Evolutionary conservation across 2,888 invertebrate species (phyloP), one percentile per base, ranked within the genome.

Genomic region (Synanthedon myopaeformis): DNA sequence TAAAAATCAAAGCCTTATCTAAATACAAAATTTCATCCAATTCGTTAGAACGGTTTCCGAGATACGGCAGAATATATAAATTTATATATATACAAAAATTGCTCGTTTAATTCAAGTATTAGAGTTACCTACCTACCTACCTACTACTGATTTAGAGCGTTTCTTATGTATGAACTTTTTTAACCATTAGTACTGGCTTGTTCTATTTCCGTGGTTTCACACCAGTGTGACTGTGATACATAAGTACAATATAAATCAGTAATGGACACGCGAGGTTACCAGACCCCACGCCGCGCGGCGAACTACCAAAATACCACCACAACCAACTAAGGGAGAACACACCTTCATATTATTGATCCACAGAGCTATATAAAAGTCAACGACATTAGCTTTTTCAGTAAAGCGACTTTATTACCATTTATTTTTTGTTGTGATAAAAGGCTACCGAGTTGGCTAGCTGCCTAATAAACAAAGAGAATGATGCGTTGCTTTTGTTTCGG

Each of bases 401-500:
- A 45, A 13, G 14, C 8, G 45, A 14, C 35, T 45, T n/a, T 10
- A 13, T 11, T 12, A 17, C 17, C 12, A 17, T 49, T 17, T 19
- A 49, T 49, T 49, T 59, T 58, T 55, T 57, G 56, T 41, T 23
- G 48, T 51, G 49, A 45, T 55, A 53, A 65, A 64, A 65, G 60
- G 59, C 55, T 60, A 63, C 58, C 55, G 57, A 64, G 61, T 70
- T 71, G 68, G 67, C 68, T 56, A 55, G 56, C 42, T 66, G 70
- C 69, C 69, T 57, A 58, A 58, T 57, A 57, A 57, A 59, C 54
- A 51, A 56, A 51, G 45, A 59, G 58, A 76, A 69, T 77, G 74
- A 77, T 67, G 61, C 60, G 58, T 59, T 64, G 63, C 66, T 75
- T 75, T 73, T 74, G 73, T 74, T 70, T 64, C 19, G 2, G 8